Conservation (phyloP, 1,140 invertebrate species). For the Acyrthosiphon pisum region DNA sequence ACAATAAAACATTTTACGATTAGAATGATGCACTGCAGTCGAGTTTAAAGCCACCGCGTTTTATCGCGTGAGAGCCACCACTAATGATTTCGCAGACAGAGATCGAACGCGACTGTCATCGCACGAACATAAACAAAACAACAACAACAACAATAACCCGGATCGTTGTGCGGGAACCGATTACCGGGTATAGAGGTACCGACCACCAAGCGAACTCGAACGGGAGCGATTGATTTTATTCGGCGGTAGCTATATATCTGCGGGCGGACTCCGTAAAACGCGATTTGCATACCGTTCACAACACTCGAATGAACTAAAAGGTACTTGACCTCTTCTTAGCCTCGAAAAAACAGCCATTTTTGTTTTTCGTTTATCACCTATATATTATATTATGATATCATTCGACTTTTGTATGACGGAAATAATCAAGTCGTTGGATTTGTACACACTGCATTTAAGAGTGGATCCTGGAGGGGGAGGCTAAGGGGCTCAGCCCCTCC, state of each 20-base stretch:
- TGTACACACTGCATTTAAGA: too few species aligned
- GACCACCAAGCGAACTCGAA: background rate
- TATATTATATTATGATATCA: too few species aligned
- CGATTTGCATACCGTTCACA: background rate
- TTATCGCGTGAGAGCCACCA: background rate
- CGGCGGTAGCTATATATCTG: background rate
- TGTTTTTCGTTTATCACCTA: background rate
- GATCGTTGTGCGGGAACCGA: background rate
- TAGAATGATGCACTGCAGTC: too few species aligned
- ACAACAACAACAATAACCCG: background rate
- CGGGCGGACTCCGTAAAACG: background rate
- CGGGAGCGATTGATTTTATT: constrained; percentile 2
- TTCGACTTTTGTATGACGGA: too few species aligned
- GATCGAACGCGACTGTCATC: background rate
- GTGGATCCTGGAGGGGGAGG: too few species aligned
- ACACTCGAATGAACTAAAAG: background rate
- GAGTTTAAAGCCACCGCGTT: too few species aligned
- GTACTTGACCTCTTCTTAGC: background rate
- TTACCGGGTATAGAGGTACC: background rate
- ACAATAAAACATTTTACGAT: too few species aligned
- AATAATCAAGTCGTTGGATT: too few species aligned
- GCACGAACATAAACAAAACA: background rate
- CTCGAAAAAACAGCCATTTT: background rate
- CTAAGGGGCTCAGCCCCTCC: too few species aligned
- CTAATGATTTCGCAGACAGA: background rate